Percentiles rank a stretch among this genome's conserved stretches.
phyloP scores from a whole-genome alignment of 2,797 vertebrate genomes.

The Scomberomorus guttatus region DNA sequence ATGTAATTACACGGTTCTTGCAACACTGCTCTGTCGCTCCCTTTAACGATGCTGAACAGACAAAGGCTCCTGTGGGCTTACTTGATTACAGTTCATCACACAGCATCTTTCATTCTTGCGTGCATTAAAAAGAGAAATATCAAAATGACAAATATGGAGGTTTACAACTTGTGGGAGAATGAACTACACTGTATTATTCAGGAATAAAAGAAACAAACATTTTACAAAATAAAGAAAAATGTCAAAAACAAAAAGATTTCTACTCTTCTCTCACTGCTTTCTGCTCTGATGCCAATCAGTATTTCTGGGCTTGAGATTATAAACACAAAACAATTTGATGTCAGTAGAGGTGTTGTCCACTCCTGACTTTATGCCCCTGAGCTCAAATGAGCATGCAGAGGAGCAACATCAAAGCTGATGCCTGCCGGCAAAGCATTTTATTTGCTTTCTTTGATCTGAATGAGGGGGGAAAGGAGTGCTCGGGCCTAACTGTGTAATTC shows the following conservation, averaged over 20 bases:
- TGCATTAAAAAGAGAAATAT: not conserved
- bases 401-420: slow-evolving; percentile 85
- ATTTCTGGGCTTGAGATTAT: slow-evolving; percentile 34
- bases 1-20: slow-evolving; percentile 73
- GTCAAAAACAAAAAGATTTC: slow-evolving; percentile 9
- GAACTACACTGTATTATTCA: not conserved
- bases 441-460: slow-evolving; percentile 87
- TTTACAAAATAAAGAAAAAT: not conserved
- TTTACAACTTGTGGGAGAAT: slow-evolving; percentile 22
- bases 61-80: slow-evolving; percentile 53
- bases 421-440: slow-evolving; percentile 80
- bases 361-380: slow-evolving; percentile 59
- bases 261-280: not conserved
- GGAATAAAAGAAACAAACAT: not conserved
- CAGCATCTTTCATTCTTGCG: slow-evolving; percentile 24
- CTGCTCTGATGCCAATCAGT: slow-evolving; percentile 46
- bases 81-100: slow-evolving; percentile 68
- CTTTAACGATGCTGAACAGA: slow-evolving; percentile 52
- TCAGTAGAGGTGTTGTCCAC: slow-evolving; percentile 58
- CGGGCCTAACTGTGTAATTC: slow-evolving; percentile 77
- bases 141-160: slow-evolving; percentile 11
- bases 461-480: slow-evolving; percentile 61
- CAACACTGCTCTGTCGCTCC: slow-evolving; percentile 36
- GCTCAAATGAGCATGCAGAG: slow-evolving; percentile 72
- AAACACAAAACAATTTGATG: slow-evolving; percentile 64